These are phyloP conservation scores for Motacilla tschutschensis DNA, from an alignment of 2,113 vertebrate species.

Conservation along the genomic window DNA sequence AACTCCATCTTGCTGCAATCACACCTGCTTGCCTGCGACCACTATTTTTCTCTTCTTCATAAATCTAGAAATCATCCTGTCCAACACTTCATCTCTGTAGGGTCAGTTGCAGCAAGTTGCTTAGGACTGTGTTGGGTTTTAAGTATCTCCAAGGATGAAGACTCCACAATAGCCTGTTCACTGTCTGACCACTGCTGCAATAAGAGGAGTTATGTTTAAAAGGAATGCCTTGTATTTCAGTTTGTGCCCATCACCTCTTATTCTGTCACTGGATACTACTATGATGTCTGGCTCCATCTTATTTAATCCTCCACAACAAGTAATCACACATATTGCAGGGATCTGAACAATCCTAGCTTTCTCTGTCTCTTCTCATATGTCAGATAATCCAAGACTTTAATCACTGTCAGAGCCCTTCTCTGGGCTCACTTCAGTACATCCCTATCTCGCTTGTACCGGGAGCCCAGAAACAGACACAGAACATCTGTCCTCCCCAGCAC, in stretches of 20 bases:
- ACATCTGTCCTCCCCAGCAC: background rate
- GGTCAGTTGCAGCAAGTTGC: background rate
- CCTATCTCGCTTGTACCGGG: fast-evolving
- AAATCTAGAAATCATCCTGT: background rate
- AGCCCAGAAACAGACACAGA: background rate
- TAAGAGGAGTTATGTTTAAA: background rate
- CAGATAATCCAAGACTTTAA: background rate
- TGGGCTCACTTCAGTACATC: background rate
- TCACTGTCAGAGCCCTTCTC: background rate
- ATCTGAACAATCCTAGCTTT: background rate
- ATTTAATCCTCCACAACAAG: background rate
- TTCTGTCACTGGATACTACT: background rate
- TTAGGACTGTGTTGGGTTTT: background rate
- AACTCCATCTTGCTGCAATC: background rate
- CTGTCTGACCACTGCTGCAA: background rate
- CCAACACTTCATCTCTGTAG: background rate
- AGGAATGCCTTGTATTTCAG: background rate
- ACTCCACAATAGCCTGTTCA: background rate
- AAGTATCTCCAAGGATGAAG: background rate
- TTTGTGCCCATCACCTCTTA: background rate
- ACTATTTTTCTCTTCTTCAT: background rate
- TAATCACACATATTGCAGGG: background rate
- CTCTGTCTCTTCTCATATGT: background rate
- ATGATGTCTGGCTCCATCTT: background rate
- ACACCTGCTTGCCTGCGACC: background rate